phyloP scores from a whole-genome alignment of 37 sponge, comb jelly and placozoan species.

The Geodia barretti region DNA sequence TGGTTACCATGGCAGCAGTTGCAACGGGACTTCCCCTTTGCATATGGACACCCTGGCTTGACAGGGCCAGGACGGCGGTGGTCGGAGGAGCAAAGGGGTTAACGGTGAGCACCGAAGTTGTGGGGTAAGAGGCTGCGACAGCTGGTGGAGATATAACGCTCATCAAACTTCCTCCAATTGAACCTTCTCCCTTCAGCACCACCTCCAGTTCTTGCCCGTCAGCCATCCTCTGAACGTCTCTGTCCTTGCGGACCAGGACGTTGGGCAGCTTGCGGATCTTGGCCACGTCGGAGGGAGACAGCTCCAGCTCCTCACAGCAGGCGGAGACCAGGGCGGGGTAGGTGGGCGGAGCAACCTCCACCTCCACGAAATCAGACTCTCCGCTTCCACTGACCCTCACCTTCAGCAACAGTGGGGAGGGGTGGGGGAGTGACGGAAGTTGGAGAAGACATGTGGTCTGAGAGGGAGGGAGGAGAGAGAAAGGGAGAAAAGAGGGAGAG shows the following conservation, averaged over 20 bases:
- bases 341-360: constrained; percentile 57
- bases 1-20: no score
- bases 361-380: constrained; percentile 83
- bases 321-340: constrained; percentile 42
- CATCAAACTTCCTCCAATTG: neutral
- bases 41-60: neutral
- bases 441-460: neutral
- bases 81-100: neutral
- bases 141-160: neutral
- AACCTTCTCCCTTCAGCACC: constrained; percentile 32
- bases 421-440: constrained; percentile 1
- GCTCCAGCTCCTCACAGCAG: constrained; percentile 71
- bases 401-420: constrained; percentile 49
- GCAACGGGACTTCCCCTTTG: neutral
- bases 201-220: constrained; percentile 83
- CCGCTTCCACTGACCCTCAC: constrained; percentile 58
- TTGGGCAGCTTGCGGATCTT: constrained; percentile 94
- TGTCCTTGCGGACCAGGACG: constrained; percentile 79
- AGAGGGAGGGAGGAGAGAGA: neutral
- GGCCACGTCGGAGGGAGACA: constrained; percentile 19
- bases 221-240: constrained; percentile 69
- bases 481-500: neutral
- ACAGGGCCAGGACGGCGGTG: neutral
- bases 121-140: neutral
- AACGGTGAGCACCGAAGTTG: neutral